Evolutionary conservation across 2,113 vertebrate species (phyloP), one percentile per base, ranked within the genome.

Genomic region (Anseranas semipalmata): DNA sequence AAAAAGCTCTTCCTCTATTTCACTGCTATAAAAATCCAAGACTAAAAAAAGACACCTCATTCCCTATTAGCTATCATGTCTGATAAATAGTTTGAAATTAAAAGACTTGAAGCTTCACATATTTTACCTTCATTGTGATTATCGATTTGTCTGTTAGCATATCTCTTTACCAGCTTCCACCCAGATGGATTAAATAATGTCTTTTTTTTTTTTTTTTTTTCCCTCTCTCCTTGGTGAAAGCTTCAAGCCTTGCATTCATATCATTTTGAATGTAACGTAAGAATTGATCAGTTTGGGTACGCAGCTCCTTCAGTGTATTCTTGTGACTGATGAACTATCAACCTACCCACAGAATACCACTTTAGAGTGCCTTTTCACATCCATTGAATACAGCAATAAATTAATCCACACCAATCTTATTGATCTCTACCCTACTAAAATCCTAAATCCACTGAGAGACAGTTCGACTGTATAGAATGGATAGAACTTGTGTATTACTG

Each of bases 11-110:
- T 87, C 13, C 15, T 45, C 25, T 15, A 13, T 82, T 76, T 41
- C 21, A 41, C 33, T 70, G 24, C 12, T 62, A 80, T 17, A 67
- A 3, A 85, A 90, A 85, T 15, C 5, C 14, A 73, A 37, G 8
- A 25, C 48, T 60, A 78, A 33, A 22, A 80, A 85, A 62, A 66
- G 4, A 30, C 17, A 77, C 58, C 3, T 25, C 5, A 60, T 37
- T 73, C 8, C 9, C 9, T 60, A 76, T 48, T 66, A 5, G 4
- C 24, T 1, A 24, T 9, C 2, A 7, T n/a, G 12, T 37, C 1
- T 0, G 1, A 30, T 33, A 56, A 56, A 56, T 32, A 19, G 33
- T 30, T 45, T 60, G 28, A 37, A 92, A 62, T 4, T 3, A 2
- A 65, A 62, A 75, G 18, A 45, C 10, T 25, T 71, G 28, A 59